These are phyloP conservation scores for Eurytoma californica DNA, from an alignment of 2,888 invertebrate genomes.

Conservation along the genomic window DNA sequence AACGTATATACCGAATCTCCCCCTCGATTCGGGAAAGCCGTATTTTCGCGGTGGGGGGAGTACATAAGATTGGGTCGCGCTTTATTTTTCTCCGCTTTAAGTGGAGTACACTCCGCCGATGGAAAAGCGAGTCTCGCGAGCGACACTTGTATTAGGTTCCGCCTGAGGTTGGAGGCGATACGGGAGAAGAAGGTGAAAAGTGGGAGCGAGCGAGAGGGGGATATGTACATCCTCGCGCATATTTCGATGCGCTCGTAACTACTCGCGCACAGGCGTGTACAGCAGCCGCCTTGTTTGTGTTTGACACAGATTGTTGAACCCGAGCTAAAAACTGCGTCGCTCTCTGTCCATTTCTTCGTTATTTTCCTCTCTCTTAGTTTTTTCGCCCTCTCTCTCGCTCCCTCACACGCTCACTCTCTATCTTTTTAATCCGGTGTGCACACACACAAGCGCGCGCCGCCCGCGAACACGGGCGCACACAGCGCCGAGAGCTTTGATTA, in stretches of 20 bases:
- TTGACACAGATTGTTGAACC: constrained; percentile 68
- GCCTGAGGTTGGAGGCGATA: neutral
- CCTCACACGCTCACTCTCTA: constrained; percentile 14
- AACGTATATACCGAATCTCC: neutral
- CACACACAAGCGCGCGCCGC: neutral
- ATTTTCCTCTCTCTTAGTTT: constrained; percentile 46
- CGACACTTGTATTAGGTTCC: neutral
- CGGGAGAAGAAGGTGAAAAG: constrained; percentile 18
- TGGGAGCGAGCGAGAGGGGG: constrained; percentile 48
- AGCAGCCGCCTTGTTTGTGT: constrained; percentile 61
- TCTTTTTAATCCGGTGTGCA: neutral
- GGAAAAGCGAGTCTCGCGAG: constrained; percentile 7
- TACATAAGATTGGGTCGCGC: neutral
- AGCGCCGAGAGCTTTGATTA: constrained; percentile 27
- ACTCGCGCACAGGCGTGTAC: constrained; percentile 42
- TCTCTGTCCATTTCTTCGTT: constrained; percentile 47
- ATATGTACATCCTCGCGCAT: constrained; percentile 28
- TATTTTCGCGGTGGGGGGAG: neutral
- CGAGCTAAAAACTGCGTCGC: constrained; percentile 61
- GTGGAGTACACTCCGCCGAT: neutral
- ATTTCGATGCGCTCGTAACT: constrained; percentile 54
- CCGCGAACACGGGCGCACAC: neutral
- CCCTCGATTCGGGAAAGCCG: neutral
- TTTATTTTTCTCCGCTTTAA: neutral
- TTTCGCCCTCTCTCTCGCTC: constrained; percentile 11